Percentiles rank a stretch among this genome's conserved stretches.
Conservation (phyloP, 2,113 vertebrate genomes). For the Rallus limicola region DNA sequence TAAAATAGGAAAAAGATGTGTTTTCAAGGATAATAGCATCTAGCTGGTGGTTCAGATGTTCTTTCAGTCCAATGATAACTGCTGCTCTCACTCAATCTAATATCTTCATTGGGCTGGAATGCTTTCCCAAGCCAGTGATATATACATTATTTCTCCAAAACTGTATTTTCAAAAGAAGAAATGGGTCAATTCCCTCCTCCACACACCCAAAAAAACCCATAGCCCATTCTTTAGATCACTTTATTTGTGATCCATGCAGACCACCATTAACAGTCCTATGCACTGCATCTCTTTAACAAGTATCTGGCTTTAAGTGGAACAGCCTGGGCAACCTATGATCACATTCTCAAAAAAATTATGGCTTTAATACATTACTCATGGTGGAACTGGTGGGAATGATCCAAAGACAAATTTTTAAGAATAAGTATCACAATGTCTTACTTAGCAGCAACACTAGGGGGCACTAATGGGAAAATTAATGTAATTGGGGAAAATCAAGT, state of each 20-base stretch:
- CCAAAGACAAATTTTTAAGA: background rate
- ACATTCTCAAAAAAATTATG: background rate
- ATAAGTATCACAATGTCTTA: background rate
- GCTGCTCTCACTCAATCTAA: background rate
- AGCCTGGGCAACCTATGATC: background rate
- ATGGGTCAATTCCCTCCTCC: background rate
- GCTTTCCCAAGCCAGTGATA: background rate
- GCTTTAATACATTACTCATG: background rate
- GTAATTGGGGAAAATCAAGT: background rate
- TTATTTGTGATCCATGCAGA: background rate
- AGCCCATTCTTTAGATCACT: background rate
- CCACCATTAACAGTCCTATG: background rate
- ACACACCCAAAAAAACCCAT: background rate
- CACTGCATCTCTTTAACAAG: background rate
- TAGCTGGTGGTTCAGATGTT: background rate
- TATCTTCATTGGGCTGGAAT: background rate
- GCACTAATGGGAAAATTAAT: background rate
- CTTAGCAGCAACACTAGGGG: slow-evolving; percentile 32
- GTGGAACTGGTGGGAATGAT: background rate
- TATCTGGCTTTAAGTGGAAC: background rate
- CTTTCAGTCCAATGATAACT: background rate
- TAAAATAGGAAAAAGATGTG: background rate
- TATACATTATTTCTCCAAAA: background rate
- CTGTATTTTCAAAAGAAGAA: background rate
- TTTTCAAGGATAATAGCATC: background rate